Conservation (phyloP, 1,140 invertebrate genomes). For the Drosophila trapezifrons region DNA sequence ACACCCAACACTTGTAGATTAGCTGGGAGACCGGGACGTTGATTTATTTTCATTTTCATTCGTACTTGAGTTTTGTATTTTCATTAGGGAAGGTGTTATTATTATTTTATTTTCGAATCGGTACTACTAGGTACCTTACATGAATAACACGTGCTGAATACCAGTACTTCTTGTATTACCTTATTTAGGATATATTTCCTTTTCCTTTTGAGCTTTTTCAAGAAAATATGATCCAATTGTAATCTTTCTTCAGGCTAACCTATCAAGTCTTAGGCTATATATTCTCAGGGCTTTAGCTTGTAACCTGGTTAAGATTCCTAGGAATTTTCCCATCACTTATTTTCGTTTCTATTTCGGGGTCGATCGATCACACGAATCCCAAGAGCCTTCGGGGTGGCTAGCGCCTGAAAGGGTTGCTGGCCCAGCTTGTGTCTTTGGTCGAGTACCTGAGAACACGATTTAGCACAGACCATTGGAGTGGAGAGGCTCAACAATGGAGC, state of each 20-base stretch:
- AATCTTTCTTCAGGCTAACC: no score
- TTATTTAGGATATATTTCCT: neutral
- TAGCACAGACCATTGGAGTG: neutral
- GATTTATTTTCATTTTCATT: slow-evolving; percentile 53
- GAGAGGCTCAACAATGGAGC: slow-evolving; percentile 23
- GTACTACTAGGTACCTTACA: neutral
- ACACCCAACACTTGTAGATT: slow-evolving; percentile 60
- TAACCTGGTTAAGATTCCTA: neutral
- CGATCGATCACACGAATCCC: slow-evolving; percentile 31
- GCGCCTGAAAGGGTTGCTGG: slow-evolving; percentile 3
- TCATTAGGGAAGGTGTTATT: no score
- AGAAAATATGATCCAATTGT: no score
- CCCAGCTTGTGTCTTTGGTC: no score
- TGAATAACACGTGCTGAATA: neutral
- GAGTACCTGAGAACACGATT: slow-evolving; percentile 24
- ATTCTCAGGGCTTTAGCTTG: slow-evolving; percentile 3
- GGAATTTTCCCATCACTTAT: neutral
- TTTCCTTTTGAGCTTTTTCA: no score
- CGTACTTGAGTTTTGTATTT: slow-evolving; percentile 21
- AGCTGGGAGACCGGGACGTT: slow-evolving; percentile 18
- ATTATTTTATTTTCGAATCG: neutral
- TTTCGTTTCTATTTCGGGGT: slow-evolving; percentile 7
- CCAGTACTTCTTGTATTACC: neutral
- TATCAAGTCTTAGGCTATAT: neutral
- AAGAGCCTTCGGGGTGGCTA: slow-evolving; percentile 4